Evolutionary conservation across 1,140 invertebrate genomes (phyloP), one percentile per base, ranked within the genome.

Genomic region (Ceratoteleas bidentatus): DNA sequence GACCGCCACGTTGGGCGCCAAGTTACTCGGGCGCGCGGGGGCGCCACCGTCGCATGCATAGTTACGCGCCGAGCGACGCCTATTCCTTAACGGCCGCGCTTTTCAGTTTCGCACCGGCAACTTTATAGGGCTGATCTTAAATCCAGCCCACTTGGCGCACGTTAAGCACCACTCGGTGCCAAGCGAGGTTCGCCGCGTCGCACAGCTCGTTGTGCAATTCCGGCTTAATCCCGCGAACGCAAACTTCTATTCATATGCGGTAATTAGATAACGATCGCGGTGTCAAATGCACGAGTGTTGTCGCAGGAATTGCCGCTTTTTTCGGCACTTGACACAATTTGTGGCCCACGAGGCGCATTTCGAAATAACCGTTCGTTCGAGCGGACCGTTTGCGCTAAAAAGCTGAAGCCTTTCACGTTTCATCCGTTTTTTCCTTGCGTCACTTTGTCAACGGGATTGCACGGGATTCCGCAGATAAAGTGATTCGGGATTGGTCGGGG

Each of bases 101-200:
- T 84, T 75, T 66, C 40, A 24, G 53, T 75, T 74, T 61, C 54
- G 50, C 58, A 60, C 52, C 50, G 62, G 52, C 52, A 76, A 76
- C 65, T 82, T 77, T 69, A 69, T 74, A 69, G 52, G 74, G 47
- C 62, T 64, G 69, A 73, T 76, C 80, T 77, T 73, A 82, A 77
- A 74, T 77, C 57, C 68, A 54, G 74, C 53, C 43, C 62, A 74
- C 69, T 82, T 82, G 69, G 80, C 74, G 45, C 58, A 40, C 76
- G 60, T 70, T 76, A 72, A 68, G 73, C 66, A 61, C 61, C 68
- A 52, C 36, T 81, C 68, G 3, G 72, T 81, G 72, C 79, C 79
- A 81, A 66, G 33, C 40, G 14, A n/a, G n/a, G n/a, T n/a, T 36
- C 43, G 15, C 45, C 61, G 72, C 43, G 64, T 61, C 50, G 45